Evolutionary conservation across 1,140 invertebrate species (phyloP), one percentile per base, ranked within the genome.

Genomic region (Calliopsis andreniformis): DNA sequence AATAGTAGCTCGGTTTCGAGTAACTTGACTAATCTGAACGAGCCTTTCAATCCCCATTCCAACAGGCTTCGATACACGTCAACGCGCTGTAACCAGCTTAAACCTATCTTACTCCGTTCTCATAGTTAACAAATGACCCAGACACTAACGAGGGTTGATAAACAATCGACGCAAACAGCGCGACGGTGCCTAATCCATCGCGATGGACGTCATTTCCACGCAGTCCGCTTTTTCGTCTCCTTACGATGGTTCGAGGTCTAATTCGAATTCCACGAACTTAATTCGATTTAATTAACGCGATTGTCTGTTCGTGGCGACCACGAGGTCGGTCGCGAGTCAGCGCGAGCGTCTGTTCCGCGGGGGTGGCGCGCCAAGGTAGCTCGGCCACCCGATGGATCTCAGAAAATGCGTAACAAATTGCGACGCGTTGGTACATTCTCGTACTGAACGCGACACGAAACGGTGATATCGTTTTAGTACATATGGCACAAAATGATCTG

Each of bases 381-480:
- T 20, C 35, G 35, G 4, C 4, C 35, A 20, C 32, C 49, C 32
- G 14, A 49, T 45, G 53, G 72, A 68, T 75, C 72, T 76, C 64
- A 59, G 53, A 35, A 49, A 35, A 61, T 32, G 47, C 23, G 8
- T 30, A 12, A 51, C 28, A 25, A 70, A 58, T 14, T 7, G 56
- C 23, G 32, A 39, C 47, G 67, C 30, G 56, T 18, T 23, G 67
- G 47, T 76, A 62, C 67, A 70, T 76, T 76, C 70, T 76, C 75
- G 58, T 70, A 76, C 55, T 23, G n/a, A 35, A 35, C 43, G 45
- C 25, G 67, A 59, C 10, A 39, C 55, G 55, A 55, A 18, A 72
- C 45, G 32, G 69, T 78, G 76, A 78, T 78, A 78, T 78, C 49
- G 43, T 78, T 66, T 78, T 72, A 72, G 59, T 78, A 78, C 61